Base-by-base conservation (phyloP, 1,140 invertebrate genomes). In the Listronotus bonariensis region DNA sequence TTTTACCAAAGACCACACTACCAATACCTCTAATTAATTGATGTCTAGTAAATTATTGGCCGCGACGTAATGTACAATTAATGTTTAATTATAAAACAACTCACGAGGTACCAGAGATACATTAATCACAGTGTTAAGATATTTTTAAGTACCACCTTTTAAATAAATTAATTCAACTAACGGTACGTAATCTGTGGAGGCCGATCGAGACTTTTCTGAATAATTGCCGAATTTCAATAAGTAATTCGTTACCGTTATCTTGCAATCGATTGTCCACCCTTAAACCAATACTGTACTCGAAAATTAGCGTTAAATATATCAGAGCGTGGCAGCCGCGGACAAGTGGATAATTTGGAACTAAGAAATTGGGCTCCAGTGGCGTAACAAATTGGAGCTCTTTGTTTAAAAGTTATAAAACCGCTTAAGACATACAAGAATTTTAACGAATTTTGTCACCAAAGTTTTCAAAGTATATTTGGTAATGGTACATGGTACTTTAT, bases 151-250 rank as follows among this genome's bases (percentile, higher is more conserved):
- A 45, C 59, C 52, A 53, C 59, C 59, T 60, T 60, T 60, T 60
- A 62, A 53, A 62, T 53, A 54, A 62, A 54, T 62, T 62, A 52
- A 53, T 62, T 62, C 49, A 52, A 62, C 49, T 54, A 62, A 62
- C 59, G 59, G 59, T 53, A 62, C 36, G 45, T 51, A 52, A 60
- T 62, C 17, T 54, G 38, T 54, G 59, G 40, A 49, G 51, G 36
- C 32, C 31, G 57, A 45, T 45, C 55, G 42, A 6, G 7, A 38
- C 26, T 26, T 52, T 31, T 6, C 41, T 58, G 46, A 48, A 60
- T 60, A 60, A 60, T 60, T 60, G 49, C 46, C 45, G 58, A 60
- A 60, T 60, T 60, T 60, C 58, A 60, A 60, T 60, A 60, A 60
- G 46, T 60, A 41, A 60, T 52, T 51, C 42, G 38, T 52, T 42